Conservation (phyloP, 2,797 vertebrate genomes). For the Pipistrellus pipistrellus region DNA sequence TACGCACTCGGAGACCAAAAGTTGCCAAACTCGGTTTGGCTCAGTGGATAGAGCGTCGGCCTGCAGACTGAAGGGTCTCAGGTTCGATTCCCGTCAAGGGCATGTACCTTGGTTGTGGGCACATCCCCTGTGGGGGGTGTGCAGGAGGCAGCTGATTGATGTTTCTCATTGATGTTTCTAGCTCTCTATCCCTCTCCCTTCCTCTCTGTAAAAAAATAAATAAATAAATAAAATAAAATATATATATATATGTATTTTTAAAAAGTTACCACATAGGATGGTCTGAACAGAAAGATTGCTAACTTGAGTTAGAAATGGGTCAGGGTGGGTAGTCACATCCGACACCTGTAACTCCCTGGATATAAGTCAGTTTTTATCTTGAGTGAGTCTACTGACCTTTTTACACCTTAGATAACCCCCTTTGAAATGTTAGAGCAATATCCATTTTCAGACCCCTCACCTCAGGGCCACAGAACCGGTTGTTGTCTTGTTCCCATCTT, state of each 20-base stretch:
- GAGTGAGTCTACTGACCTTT: not conserved
- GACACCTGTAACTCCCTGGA: not conserved
- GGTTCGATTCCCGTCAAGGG: too few relatives aligned
- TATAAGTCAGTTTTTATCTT: not conserved
- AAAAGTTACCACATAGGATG: not conserved
- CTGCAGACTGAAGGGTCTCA: too few relatives aligned
- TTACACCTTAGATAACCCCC: not conserved
- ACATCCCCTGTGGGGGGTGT: too few relatives aligned
- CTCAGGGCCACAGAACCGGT: not conserved
- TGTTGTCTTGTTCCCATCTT: not conserved
- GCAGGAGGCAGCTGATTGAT: too few relatives aligned
- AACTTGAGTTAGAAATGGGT: not conserved
- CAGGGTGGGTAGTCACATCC: not conserved
- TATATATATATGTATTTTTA: too few relatives aligned
- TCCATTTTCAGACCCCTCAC: not conserved
- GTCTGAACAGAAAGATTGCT: not conserved
- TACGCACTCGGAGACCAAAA: not conserved
- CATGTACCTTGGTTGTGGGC: too few relatives aligned
- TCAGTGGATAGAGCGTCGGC: too few relatives aligned
- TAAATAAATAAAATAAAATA: too few relatives aligned
- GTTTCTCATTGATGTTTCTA: too few relatives aligned
- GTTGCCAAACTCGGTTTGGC: too few relatives aligned
- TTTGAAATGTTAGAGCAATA: not conserved
- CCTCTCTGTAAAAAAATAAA: too few relatives aligned
- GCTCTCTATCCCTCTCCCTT: too few relatives aligned